Evolutionary conservation across 2,888 invertebrate species (phyloP).

Genomic region (Erebia aethiops): DNA sequence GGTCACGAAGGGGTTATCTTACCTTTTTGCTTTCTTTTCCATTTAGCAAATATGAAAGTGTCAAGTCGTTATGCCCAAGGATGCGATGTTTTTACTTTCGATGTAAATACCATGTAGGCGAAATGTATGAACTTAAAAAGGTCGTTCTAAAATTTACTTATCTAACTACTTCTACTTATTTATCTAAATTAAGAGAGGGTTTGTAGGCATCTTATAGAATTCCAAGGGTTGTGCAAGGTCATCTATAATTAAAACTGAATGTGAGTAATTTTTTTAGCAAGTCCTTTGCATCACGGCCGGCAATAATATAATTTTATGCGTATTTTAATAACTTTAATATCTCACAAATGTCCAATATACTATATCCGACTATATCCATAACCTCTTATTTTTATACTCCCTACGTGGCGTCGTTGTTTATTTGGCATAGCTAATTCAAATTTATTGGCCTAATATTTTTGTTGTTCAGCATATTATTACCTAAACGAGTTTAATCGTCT

Average conservation of each 20-base stretch:
- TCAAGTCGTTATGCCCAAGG: slow-evolving; percentile 29
- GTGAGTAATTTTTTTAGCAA: not conserved
- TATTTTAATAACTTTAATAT: slow-evolving; percentile 2
- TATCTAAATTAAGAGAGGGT: too few species aligned
- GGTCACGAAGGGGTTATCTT: slow-evolving; percentile 39
- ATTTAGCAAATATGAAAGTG: slow-evolving; percentile 41
- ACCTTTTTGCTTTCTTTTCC: slow-evolving; percentile 41
- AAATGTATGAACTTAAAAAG: not conserved
- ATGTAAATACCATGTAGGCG: not conserved
- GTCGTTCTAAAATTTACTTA: not conserved
- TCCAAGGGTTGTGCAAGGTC: not conserved
- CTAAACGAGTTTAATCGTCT: not conserved
- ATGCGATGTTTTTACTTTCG: slow-evolving; percentile 1
- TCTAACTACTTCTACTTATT: too few species aligned
- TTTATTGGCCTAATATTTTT: slow-evolving; percentile 18
- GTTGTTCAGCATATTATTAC: not conserved
- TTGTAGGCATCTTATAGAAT: not conserved
- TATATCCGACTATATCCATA: not conserved
- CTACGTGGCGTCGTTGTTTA: slow-evolving; percentile 18
- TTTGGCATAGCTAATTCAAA: slow-evolving; percentile 16
- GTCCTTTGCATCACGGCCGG: not conserved
- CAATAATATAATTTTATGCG: slow-evolving; percentile 5
- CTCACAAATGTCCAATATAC: not conserved
- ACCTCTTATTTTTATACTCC: not conserved
- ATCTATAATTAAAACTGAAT: not conserved